Evolutionary conservation across 2,113 vertebrate genomes (phyloP).

Genomic region (Bujurquina vittata): DNA sequence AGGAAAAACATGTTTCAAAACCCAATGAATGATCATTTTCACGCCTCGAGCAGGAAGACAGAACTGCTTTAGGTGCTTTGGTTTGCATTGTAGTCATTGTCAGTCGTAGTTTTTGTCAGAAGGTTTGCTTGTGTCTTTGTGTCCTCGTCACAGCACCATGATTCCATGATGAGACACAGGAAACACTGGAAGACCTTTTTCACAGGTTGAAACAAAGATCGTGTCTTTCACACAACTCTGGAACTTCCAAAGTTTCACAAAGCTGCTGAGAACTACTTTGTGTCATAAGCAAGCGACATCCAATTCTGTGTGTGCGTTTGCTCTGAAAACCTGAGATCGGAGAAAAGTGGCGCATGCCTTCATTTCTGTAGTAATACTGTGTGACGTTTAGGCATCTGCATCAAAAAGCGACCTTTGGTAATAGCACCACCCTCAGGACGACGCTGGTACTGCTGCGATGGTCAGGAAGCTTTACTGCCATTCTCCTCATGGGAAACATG

Average conservation of each 20-base stretch:
- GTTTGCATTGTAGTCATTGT: not conserved
- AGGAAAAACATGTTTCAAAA: not conserved
- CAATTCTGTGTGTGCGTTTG: not conserved
- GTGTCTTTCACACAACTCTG: not conserved
- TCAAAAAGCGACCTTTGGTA: not conserved
- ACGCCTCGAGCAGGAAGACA: not conserved
- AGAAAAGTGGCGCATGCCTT: not conserved
- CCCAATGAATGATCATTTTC: too few species aligned
- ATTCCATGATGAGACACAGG: not conserved
- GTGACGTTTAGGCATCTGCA: too few species aligned
- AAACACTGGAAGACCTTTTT: not conserved
- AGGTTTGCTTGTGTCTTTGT: not conserved
- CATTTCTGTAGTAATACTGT: accelerated
- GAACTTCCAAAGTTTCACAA: not conserved
- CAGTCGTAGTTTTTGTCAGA: not conserved
- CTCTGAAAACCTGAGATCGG: not conserved
- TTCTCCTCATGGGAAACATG: too few species aligned
- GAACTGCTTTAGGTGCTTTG: not conserved
- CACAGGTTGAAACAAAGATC: not conserved
- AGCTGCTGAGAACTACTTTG: not conserved
- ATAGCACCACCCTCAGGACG: constrained; percentile 3
- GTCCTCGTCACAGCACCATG: not conserved
- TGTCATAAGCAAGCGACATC: not conserved
- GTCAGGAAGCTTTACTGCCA: not conserved
- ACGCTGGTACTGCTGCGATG: not conserved